phyloP scores from a whole-genome alignment of 1,140 invertebrate genomes.

The Calosoma granatense region DNA sequence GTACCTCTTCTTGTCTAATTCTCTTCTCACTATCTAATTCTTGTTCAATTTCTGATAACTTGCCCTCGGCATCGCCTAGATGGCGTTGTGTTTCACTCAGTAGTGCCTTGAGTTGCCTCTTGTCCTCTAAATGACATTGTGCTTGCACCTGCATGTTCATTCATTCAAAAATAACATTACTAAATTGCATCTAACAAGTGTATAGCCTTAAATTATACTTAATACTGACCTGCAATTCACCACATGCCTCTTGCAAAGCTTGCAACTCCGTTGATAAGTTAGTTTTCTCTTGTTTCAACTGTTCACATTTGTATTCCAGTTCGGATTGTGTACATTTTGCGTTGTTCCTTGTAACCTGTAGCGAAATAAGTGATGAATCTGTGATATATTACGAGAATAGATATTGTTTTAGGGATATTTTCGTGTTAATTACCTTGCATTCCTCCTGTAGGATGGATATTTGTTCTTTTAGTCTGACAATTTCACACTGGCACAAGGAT shows the following conservation, averaged over 20 bases:
- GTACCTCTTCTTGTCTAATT: constrained; percentile 44
- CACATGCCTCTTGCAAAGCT: constrained; percentile 57
- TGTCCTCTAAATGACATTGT: constrained; percentile 68
- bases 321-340: constrained; percentile 71
- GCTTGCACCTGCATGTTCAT: constrained; percentile 36
- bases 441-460: constrained; percentile 66
- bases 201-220: too few species aligned
- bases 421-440: constrained; percentile 62
- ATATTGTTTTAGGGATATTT: too few species aligned
- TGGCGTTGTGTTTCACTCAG: constrained; percentile 57
- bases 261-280: constrained; percentile 60
- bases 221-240: constrained; percentile 68
- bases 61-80: constrained; percentile 46
- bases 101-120: constrained; percentile 54
- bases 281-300: constrained; percentile 58
- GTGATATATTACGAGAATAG: too few species aligned
- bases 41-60: constrained; percentile 43
- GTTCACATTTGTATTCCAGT: constrained; percentile 65
- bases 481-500: constrained; percentile 63
- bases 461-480: constrained; percentile 60
- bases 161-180: neutral
- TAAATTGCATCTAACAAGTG: too few species aligned
- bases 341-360: constrained; percentile 60
- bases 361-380: neutral
- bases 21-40: constrained; percentile 49